phyloP scores from a whole-genome alignment of 2,113 vertebrate genomes.

The Sander vitreus region DNA sequence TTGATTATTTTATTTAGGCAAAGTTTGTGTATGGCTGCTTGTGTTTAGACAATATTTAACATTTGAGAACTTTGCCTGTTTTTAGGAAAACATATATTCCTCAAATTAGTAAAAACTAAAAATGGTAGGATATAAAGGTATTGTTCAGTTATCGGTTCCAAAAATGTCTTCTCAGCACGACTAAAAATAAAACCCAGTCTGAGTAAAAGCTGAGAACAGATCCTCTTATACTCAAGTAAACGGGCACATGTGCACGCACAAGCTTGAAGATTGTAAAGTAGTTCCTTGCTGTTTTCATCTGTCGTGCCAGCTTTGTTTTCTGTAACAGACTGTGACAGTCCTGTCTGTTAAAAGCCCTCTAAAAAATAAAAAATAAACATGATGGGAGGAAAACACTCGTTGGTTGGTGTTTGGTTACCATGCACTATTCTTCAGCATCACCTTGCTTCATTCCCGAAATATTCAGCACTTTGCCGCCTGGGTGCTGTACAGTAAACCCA shows the following conservation, averaged over 20 bases:
- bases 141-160: background rate
- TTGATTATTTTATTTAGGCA: too few relatives aligned
- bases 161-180: background rate
- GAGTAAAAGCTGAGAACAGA: conserved; percentile 1
- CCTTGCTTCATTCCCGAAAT: background rate
- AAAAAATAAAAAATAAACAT: conserved; percentile 40
- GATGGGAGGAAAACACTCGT: background rate
- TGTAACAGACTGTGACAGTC: conserved; percentile 39
- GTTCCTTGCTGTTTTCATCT: conserved; percentile 39
- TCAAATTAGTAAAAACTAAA: background rate
- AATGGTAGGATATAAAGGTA: background rate
- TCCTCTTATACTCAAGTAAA: background rate
- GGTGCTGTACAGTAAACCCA: background rate
- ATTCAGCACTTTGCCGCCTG: conserved; percentile 21
- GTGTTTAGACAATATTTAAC: too few relatives aligned
- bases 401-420: background rate
- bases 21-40: too few relatives aligned
- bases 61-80: too few relatives aligned
- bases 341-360: conserved; percentile 31
- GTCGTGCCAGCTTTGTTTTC: conserved; percentile 39
- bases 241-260: background rate
- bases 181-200: background rate
- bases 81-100: too few relatives aligned
- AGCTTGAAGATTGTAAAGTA: conserved; percentile 10
- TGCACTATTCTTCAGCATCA: background rate